A percentile compares a stretch with the other conserved stretches of the same genome.
phyloP scores from a whole-genome alignment of 2,113 vertebrate genomes.

The Engraulis encrasicolus region DNA sequence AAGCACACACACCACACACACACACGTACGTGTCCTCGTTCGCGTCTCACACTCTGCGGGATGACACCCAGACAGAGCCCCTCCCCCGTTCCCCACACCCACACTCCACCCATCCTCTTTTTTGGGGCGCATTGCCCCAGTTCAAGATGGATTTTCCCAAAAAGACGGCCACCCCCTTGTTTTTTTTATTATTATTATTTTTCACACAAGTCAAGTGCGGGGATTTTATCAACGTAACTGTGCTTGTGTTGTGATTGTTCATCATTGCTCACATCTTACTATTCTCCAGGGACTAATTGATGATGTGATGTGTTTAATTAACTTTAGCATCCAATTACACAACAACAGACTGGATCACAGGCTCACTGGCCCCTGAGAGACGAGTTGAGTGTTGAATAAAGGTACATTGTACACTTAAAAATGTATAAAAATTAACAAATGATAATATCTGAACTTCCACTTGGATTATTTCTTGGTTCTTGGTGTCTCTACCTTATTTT shows the following conservation, averaged over 20 bases:
- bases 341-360: neutral
- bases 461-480: constrained; percentile 51
- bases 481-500: constrained; percentile 33
- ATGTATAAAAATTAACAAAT: neutral
- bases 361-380: neutral
- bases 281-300: neutral
- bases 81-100: neutral
- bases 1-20: too few species aligned
- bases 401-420: neutral
- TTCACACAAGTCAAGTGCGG: neutral
- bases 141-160: neutral
- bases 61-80: constrained; percentile 1
- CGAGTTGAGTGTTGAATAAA: neutral
- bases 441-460: neutral
- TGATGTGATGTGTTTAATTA: neutral
- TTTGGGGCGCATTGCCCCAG: neutral
- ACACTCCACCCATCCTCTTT: neutral
- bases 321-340: neutral
- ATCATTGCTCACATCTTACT: neutral
- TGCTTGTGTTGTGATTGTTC: neutral
- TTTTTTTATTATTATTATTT: too few species aligned
- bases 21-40: too few species aligned
- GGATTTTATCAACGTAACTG: neutral
- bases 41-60: neutral
- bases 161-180: neutral